Evolutionary conservation across 2,888 invertebrate genomes (phyloP).

Genomic region (Drosophila imparisetae): DNA sequence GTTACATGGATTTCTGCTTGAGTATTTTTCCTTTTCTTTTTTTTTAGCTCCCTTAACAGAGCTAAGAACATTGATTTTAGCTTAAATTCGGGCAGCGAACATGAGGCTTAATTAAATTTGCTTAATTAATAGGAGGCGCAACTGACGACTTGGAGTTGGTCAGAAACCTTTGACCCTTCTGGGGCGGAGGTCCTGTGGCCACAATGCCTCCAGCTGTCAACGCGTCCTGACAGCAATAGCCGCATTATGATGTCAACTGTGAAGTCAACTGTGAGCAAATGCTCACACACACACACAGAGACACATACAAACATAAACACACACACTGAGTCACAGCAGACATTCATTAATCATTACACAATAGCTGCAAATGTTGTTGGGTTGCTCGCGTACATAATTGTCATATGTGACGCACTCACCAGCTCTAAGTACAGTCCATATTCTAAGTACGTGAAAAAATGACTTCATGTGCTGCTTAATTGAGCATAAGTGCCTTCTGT

Average conservation of each 20-base stretch:
- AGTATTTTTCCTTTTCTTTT: not conserved
- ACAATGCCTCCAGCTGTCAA: constrained; percentile 58
- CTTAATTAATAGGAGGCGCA: constrained; percentile 44
- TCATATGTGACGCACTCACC: constrained; percentile 47
- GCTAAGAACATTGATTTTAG: constrained; percentile 40
- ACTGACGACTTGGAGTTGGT: constrained; percentile 22
- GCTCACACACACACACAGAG: constrained; percentile 11
- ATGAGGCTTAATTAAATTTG: constrained; percentile 53
- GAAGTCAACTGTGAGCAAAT: constrained; percentile 60
- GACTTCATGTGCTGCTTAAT: constrained; percentile 64
- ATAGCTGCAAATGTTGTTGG: constrained; percentile 48
- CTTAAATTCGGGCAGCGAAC: constrained; percentile 23
- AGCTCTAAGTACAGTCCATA: constrained; percentile 12
- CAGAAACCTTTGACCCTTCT: constrained; percentile 43
- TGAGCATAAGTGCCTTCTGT: constrained; percentile 51
- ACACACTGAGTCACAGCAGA: constrained; percentile 10
- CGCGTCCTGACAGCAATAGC: constrained; percentile 64
- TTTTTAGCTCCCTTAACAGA: not conserved
- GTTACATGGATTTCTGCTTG: constrained; percentile 45
- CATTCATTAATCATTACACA: constrained; percentile 69
- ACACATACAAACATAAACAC: constrained; percentile 4
- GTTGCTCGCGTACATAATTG: constrained; percentile 57
- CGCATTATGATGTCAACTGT: constrained; percentile 76
- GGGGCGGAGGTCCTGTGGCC: constrained; percentile 20
- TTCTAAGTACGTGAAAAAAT: constrained; percentile 36